Base-by-base conservation (phyloP, 2,888 invertebrate species). In the Bembecia ichneumoniformis region DNA sequence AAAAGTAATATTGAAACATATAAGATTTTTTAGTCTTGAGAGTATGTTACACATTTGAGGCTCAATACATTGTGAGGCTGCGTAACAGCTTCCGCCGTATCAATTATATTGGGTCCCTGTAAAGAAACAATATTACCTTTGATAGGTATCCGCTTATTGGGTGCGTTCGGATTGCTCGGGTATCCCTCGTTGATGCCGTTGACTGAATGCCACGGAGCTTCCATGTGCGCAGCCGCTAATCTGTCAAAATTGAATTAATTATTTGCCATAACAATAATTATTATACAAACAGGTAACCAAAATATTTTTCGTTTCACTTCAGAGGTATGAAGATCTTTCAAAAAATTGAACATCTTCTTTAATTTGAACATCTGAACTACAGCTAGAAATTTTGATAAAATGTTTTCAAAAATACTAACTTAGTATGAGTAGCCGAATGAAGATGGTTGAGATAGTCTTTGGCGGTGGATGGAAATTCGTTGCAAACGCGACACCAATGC, bases 401-500 rank as follows among this genome's bases (percentile, higher is more conserved):
- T n/a, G n/a, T n/a, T n/a, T n/a, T n/a, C n/a, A n/a, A 35, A 5
- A 35, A 14, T 40, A 74, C 78, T 79, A 50, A 89, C 77, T 91
- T 90, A 67, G 92, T 91, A 82, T 96, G 96, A 36, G 92, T 91
- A 54, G 91, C 89, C 48, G 91, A 90, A 71, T 96, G 96, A 60
- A 96, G 89, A 87, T 96, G 96, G 74, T 92, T 92, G 59, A 96
- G 82, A 74, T 93, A 94, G 73, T 95, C 94, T 74, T 95, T 94
- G 48, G 95, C 95, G 2, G 95, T 94, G 66, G 93, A 91, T 34
- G 96, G 96, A 76, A 96, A 96, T 62, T 93, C 92, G 74, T 94
- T 92, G 81, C 96, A 96, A 47, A 92, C 90, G 50, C 94, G 90
- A 74, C 96, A 96, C 96, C 96, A 96, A 73, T 96, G 95, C 89